Percentiles rank a stretch among this genome's conserved stretches.
phyloP scores from a whole-genome alignment of 2,888 invertebrate genomes.

The Orthonevra nobilis region DNA sequence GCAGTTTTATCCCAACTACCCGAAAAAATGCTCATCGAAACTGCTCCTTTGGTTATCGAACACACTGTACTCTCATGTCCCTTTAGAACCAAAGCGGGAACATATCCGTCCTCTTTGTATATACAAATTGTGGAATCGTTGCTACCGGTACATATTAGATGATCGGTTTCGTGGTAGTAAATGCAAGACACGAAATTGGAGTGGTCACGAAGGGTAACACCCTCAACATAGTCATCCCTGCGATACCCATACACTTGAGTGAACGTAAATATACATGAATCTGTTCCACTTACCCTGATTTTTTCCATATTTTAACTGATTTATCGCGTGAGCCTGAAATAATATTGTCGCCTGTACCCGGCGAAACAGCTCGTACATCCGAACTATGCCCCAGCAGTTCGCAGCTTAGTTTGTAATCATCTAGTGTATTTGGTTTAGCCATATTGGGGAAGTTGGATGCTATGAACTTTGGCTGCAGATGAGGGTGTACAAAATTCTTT shows the following conservation, averaged over 20 bases:
- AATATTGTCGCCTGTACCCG: constrained; percentile 84
- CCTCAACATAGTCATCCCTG: constrained; percentile 82
- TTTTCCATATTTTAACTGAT: constrained; percentile 92
- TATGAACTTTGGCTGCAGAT: too few relatives aligned
- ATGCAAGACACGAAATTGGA: constrained; percentile 92
- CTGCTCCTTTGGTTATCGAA: constrained; percentile 80
- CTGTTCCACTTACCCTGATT: constrained; percentile 82
- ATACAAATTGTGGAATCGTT: constrained; percentile 92
- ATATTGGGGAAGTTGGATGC: too few relatives aligned
- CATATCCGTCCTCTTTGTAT: constrained; percentile 86
- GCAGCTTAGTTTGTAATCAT: constrained; percentile 89
- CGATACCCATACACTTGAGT: too few relatives aligned
- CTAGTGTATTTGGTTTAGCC: constrained; percentile 71
- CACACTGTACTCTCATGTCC: constrained; percentile 85
- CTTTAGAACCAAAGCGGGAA: constrained; percentile 85
- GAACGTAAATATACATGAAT: neutral
- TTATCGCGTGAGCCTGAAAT: constrained; percentile 94
- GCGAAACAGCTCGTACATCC: constrained; percentile 89
- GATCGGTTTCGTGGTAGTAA: constrained; percentile 87
- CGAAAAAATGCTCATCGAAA: constrained; percentile 85
- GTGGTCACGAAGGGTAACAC: constrained; percentile 88
- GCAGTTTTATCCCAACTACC: constrained; percentile 97
- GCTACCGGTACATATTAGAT: constrained; percentile 92
- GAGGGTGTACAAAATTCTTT: too few relatives aligned
- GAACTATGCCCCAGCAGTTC: constrained; percentile 89